Conservation (phyloP, 2,888 invertebrate species). For the Abrostola triplasia region DNA sequence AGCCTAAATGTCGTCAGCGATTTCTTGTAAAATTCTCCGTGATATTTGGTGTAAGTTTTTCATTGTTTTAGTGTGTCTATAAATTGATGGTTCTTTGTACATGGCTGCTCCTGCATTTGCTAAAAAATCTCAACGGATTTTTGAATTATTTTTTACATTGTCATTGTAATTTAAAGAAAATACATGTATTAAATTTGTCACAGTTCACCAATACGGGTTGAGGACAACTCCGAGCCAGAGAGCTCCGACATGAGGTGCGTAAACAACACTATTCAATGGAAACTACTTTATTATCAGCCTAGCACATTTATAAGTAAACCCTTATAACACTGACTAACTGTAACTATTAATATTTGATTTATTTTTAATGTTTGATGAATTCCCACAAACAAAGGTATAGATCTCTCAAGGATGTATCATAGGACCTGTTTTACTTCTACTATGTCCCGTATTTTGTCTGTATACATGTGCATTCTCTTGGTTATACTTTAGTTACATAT, state of each 20-base stretch:
- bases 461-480: too few relatives aligned
- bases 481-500: too few relatives aligned
- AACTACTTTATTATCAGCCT: not conserved
- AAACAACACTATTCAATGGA: not conserved
- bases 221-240: slow-evolving; percentile 57
- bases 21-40: not conserved
- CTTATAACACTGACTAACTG: too few relatives aligned
- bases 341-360: too few relatives aligned
- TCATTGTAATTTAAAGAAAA: slow-evolving; percentile 1
- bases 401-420: not conserved
- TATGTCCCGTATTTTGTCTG: too few relatives aligned
- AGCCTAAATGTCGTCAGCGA: slow-evolving; percentile 14
- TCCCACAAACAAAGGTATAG: too few relatives aligned
- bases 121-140: too few relatives aligned
- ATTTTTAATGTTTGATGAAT: too few relatives aligned
- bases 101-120: too few relatives aligned
- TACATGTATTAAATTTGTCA: slow-evolving; percentile 2
- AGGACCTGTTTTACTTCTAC: not conserved
- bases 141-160: too few relatives aligned
- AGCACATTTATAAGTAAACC: too few relatives aligned
- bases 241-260: slow-evolving; percentile 50
- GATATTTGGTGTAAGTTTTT: not conserved
- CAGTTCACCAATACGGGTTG: slow-evolving; percentile 51
- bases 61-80: not conserved
- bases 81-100: not conserved